A percentile compares a stretch with the other conserved stretches of the same genome.
Conservation (phyloP, 2,888 invertebrate species). For the Xestia ashworthii region DNA sequence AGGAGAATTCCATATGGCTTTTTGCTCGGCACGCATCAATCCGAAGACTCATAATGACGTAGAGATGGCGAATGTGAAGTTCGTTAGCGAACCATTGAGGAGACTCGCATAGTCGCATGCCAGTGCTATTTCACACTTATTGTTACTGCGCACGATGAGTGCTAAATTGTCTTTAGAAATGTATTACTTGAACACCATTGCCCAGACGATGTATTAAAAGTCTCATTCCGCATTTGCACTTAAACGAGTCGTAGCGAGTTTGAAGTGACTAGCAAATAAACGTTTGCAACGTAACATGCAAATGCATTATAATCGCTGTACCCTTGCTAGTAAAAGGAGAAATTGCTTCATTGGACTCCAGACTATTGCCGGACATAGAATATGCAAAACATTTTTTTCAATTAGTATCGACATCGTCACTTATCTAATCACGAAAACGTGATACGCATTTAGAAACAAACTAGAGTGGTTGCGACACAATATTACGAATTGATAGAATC, state of each 20-base stretch:
- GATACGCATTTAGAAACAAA: slow-evolving; percentile 72
- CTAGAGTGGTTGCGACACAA: slow-evolving; percentile 73
- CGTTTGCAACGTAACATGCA: slow-evolving; percentile 50
- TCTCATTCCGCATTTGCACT: slow-evolving; percentile 46
- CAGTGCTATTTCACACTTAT: slow-evolving; percentile 66
- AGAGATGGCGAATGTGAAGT: slow-evolving; percentile 64
- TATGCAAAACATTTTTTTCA: slow-evolving; percentile 62
- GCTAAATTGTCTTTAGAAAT: slow-evolving; percentile 68
- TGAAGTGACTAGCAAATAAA: slow-evolving; percentile 60
- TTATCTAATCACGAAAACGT: slow-evolving; percentile 76
- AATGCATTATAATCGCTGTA: slow-evolving; percentile 49
- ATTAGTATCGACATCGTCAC: slow-evolving; percentile 66
- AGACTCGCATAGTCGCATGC: slow-evolving; percentile 54
- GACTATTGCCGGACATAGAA: slow-evolving; percentile 4
- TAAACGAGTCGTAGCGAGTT: slow-evolving; percentile 55
- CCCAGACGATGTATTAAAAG: slow-evolving; percentile 49
- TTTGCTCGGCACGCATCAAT: slow-evolving; percentile 62
- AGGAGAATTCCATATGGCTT: slow-evolving; percentile 59
- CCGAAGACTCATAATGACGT: slow-evolving; percentile 53
- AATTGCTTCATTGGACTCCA: slow-evolving; percentile 45
- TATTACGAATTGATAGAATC: slow-evolving; percentile 75
- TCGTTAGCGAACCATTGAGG: slow-evolving; percentile 75
- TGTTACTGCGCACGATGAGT: slow-evolving; percentile 63
- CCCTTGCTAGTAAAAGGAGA: slow-evolving; percentile 27
- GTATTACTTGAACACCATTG: slow-evolving; percentile 43